Evolutionary conservation across 1,140 invertebrate genomes (phyloP).

Genomic region (Brachystomella parvula): DNA sequence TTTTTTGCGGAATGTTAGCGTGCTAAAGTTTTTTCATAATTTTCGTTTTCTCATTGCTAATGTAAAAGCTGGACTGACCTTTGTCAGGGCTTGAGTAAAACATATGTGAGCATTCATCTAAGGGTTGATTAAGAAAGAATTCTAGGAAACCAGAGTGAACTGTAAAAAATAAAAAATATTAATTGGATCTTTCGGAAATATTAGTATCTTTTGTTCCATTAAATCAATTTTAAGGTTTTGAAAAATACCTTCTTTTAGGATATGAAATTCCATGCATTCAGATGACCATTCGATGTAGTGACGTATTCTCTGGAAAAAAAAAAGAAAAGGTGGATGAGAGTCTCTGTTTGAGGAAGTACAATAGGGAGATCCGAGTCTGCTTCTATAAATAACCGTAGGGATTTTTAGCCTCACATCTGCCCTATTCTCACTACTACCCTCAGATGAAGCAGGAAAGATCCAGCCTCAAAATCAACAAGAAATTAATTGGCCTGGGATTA

Average conservation of each 20-base stretch:
- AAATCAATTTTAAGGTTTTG: not conserved
- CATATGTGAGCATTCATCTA: conserved; percentile 36
- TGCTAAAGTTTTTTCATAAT: too few species aligned
- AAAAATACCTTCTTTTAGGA: conserved; percentile 51
- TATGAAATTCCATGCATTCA: conserved; percentile 59
- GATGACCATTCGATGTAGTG: conserved; percentile 64
- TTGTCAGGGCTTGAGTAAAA: conserved; percentile 34
- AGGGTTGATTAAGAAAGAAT: conserved; percentile 48
- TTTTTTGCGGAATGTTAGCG: too few species aligned
- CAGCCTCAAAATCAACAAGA: too few species aligned
- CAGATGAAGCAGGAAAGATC: too few species aligned
- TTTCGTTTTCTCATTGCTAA: too few species aligned
- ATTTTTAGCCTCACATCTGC: too few species aligned
- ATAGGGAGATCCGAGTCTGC: too few species aligned
- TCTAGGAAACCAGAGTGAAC: conserved; percentile 58
- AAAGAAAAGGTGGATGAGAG: conserved; percentile 18
- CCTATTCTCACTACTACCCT: too few species aligned
- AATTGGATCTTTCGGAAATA: not conserved
- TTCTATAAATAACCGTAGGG: too few species aligned
- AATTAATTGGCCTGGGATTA: too few species aligned
- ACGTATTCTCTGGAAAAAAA: conserved; percentile 53
- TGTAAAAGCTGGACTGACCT: conserved; percentile 21
- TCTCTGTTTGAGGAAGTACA: too few species aligned
- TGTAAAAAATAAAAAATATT: conserved; percentile 1
- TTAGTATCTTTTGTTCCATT: conserved; percentile 5